These are phyloP conservation scores for Echeneis naucrates DNA, from an alignment of 2,797 vertebrate species.

Conservation along the genomic window DNA sequence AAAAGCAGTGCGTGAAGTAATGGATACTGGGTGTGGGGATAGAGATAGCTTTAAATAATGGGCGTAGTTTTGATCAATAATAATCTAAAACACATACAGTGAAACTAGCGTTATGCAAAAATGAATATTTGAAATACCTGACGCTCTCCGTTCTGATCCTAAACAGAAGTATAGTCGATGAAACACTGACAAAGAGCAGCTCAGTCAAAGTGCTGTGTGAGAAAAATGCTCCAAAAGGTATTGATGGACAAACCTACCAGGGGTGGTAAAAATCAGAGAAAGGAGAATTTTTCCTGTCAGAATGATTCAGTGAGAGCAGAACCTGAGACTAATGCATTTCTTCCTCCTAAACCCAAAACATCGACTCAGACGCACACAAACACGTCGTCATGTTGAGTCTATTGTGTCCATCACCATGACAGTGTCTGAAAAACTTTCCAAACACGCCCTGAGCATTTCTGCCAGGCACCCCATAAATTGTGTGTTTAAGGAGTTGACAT, in stretches of 20 bases:
- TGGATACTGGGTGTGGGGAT: background rate
- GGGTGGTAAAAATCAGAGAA: conserved; percentile 50
- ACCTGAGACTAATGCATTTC: conserved; percentile 58
- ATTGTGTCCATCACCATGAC: conserved; percentile 62
- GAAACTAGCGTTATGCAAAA: background rate
- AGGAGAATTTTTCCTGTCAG: conserved; percentile 49
- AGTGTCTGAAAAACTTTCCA: conserved; percentile 55
- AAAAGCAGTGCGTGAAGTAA: background rate
- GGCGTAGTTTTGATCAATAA: background rate
- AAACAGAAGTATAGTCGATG: conserved; percentile 25
- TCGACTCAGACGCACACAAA: conserved; percentile 34
- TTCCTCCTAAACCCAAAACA: conserved; percentile 58
- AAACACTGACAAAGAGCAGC: conserved; percentile 26
- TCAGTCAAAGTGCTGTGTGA: conserved; percentile 26
- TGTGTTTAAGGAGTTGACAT: background rate
- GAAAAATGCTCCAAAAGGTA: conserved; percentile 37
- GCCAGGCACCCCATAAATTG: conserved; percentile 20
- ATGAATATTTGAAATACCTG: conserved; percentile 7
- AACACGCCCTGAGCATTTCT: conserved; percentile 20
- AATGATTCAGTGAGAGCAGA: conserved; percentile 48
- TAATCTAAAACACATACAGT: background rate
- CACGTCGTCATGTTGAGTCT: conserved; percentile 65
- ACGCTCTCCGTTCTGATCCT: background rate
- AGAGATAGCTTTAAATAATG: background rate
- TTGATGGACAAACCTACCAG: conserved; percentile 40